Percentiles rank a stretch among this genome's conserved stretches.
Evolutionary conservation across 2,797 vertebrate species (phyloP).

Genomic region (Diplodus sargus): DNA sequence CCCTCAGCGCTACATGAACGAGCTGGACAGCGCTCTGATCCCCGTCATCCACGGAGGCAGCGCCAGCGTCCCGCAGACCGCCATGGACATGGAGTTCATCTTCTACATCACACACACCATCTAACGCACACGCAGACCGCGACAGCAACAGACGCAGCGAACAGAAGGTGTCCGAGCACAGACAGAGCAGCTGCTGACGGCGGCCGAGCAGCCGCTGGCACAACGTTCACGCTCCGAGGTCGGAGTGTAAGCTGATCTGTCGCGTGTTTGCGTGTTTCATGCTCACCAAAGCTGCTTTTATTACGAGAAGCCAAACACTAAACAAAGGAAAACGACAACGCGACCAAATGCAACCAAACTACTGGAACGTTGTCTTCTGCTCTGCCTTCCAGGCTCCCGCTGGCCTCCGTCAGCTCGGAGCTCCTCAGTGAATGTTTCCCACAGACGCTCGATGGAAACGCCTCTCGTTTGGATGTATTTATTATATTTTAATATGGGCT

Average conservation of each 20-base stretch:
- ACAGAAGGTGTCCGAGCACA: conserved; percentile 13
- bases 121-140: conserved; percentile 44
- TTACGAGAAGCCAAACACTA: conserved; percentile 74
- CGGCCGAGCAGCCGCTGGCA: neutral
- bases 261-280: conserved; percentile 27
- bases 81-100: conserved; percentile 92
- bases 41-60: conserved; percentile 93
- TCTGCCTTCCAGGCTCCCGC: conserved; percentile 71
- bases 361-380: conserved; percentile 45
- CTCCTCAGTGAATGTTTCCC: conserved; percentile 71
- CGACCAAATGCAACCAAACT: conserved; percentile 61
- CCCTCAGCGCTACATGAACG: conserved; percentile 94
- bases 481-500: conserved; percentile 62
- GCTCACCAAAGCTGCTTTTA: conserved; percentile 78
- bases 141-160: neutral
- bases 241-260: neutral
- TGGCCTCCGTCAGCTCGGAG: conserved; percentile 42
- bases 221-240: neutral
- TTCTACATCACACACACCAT: conserved; percentile 92
- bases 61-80: conserved; percentile 85
- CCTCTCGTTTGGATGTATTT: conserved; percentile 70
- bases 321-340: conserved; percentile 48
- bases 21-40: conserved; percentile 91
- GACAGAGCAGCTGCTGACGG: neutral
- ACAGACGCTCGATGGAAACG: conserved; percentile 41